Percentiles rank a stretch among this genome's conserved stretches.
Evolutionary conservation across 2,888 invertebrate species (phyloP).

Genomic region (Drosophila subsilvestris): DNA sequence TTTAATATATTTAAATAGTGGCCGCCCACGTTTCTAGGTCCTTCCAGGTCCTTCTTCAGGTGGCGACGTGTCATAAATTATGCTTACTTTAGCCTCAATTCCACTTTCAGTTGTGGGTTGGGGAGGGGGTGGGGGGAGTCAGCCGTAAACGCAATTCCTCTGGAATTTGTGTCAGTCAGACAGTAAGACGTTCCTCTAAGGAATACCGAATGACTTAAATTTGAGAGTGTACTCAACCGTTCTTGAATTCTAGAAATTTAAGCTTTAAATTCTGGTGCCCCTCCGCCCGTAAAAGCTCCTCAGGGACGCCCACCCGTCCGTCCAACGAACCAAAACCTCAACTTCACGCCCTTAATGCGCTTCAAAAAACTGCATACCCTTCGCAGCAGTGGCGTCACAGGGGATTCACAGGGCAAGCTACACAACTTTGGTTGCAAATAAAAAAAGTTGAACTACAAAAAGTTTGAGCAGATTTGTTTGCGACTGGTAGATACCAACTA

Average conservation of each 20-base stretch:
- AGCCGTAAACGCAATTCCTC: slow-evolving; percentile 36
- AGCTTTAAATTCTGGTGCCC: slow-evolving; percentile 25
- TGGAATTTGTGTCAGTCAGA: slow-evolving; percentile 65
- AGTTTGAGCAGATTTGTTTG: slow-evolving; percentile 15
- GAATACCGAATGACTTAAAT: slow-evolving; percentile 66
- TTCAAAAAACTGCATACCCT: slow-evolving; percentile 10
- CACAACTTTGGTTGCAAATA: slow-evolving; percentile 51
- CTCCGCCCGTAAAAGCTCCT: too few relatives aligned
- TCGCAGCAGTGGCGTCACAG: neutral
- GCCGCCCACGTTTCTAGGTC: slow-evolving; percentile 28
- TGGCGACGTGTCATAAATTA: slow-evolving; percentile 74
- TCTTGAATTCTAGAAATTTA: slow-evolving; percentile 1
- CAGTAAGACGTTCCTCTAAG: slow-evolving; percentile 37
- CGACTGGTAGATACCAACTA: neutral
- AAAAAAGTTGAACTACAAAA: slow-evolving; percentile 38
- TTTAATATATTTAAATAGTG: slow-evolving; percentile 73
- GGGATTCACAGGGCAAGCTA: neutral
- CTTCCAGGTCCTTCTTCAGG: slow-evolving; percentile 43
- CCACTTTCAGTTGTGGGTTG: slow-evolving; percentile 66
- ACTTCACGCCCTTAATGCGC: slow-evolving; percentile 59
- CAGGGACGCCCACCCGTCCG: slow-evolving; percentile 8
- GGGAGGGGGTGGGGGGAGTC: neutral
- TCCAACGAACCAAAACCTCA: neutral
- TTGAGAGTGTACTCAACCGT: slow-evolving; percentile 16
- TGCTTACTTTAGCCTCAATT: slow-evolving; percentile 75